A percentile compares a stretch with the other conserved stretches of the same genome.
Evolutionary conservation across 2,797 vertebrate species (phyloP).

Genomic region (Poeciliopsis turneri): DNA sequence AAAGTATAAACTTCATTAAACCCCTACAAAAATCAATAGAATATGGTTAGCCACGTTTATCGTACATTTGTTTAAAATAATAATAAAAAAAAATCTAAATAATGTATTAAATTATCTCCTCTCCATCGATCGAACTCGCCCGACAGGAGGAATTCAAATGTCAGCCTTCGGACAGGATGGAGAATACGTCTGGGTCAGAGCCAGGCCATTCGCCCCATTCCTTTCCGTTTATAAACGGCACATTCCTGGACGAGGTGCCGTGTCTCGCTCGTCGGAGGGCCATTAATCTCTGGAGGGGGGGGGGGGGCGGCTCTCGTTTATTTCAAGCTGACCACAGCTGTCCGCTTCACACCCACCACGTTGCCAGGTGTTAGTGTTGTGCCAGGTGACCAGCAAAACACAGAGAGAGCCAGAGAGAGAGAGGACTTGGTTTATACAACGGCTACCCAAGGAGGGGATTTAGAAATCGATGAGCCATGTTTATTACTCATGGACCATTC

Average conservation of each 20-base stretch:
- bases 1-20: not conserved
- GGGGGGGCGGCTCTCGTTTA: constrained; percentile 76
- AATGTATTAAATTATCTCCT: not conserved
- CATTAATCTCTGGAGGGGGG: constrained; percentile 88
- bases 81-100: too few relatives aligned
- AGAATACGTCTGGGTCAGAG: constrained; percentile 62
- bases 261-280: constrained; percentile 86
- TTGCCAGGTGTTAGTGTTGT: constrained; percentile 75
- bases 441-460: constrained; percentile 23
- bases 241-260: constrained; percentile 87
- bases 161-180: constrained; percentile 69
- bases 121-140: constrained; percentile 31
- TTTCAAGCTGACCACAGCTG: constrained; percentile 88
- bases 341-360: constrained; percentile 60
- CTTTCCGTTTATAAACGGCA: constrained; percentile 82
- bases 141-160: constrained; percentile 64
- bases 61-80: not conserved
- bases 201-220: constrained; percentile 84
- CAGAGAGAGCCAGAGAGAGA: not conserved
- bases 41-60: not conserved
- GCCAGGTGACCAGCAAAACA: constrained; percentile 66
- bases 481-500: constrained; percentile 19
- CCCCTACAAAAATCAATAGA: not conserved
- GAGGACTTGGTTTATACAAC: constrained; percentile 17
- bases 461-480: constrained; percentile 24